A percentile compares a stretch with the other conserved stretches of the same genome.
Conservation (phyloP, 2,888 invertebrate species). For the Allolobophora icterica region DNA sequence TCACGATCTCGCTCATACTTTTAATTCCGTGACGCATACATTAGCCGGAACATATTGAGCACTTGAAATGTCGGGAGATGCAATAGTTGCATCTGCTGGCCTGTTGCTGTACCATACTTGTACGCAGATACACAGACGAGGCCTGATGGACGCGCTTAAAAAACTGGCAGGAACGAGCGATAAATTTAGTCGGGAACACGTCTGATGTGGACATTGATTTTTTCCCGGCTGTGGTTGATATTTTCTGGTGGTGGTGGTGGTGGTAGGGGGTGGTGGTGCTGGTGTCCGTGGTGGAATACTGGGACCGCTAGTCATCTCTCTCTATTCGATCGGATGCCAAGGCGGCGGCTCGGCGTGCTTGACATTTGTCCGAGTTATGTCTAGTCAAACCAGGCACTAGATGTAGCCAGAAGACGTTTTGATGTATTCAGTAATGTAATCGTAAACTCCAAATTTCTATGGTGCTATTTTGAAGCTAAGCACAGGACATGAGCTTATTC, state of each 20-base stretch:
- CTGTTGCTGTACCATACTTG: neutral
- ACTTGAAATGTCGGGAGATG: neutral
- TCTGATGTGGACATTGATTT: conserved; percentile 17
- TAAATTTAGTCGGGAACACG: conserved; percentile 17
- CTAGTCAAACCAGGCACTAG: neutral
- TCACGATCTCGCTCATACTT: neutral
- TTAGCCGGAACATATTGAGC: neutral
- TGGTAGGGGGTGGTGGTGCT: neutral
- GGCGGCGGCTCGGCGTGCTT: neutral
- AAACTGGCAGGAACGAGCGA: neutral
- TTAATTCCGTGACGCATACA: neutral
- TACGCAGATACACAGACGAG: neutral
- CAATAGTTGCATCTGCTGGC: neutral
- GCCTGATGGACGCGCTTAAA: neutral
- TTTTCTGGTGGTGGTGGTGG: conserved; percentile 2
- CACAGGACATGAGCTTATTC: no score
- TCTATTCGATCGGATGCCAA: neutral
- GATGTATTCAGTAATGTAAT: neutral
- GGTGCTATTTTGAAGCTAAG: no score
- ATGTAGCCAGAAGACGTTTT: neutral
- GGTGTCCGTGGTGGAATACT: neutral
- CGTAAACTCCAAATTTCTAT: neutral
- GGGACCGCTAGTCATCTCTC: neutral
- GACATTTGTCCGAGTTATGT: neutral
- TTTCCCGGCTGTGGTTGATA: neutral